Evolutionary conservation across 2,888 invertebrate species (phyloP).

Genomic region (Drosophila neotestacea): DNA sequence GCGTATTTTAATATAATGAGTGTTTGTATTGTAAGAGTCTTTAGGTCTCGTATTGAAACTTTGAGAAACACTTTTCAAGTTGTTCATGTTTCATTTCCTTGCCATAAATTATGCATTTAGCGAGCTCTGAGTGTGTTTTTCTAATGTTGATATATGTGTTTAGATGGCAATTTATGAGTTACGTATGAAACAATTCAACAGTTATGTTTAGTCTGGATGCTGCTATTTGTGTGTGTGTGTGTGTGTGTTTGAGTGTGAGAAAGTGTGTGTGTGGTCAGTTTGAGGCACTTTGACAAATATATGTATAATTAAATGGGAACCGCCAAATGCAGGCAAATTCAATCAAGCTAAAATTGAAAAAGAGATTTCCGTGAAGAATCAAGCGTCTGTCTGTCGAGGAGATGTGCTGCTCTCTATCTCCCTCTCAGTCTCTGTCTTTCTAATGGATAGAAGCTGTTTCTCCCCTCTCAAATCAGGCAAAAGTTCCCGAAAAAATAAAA

Average conservation of each 20-base stretch:
- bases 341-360: slow-evolving; percentile 74
- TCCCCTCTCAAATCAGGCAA: slow-evolving; percentile 4
- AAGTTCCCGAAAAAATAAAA: background rate
- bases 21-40: slow-evolving; percentile 34
- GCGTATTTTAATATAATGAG: too few relatives aligned
- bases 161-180: slow-evolving; percentile 56
- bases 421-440: slow-evolving; percentile 21
- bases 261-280: slow-evolving; percentile 64
- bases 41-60: slow-evolving; percentile 24
- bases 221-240: slow-evolving; percentile 44
- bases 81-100: slow-evolving; percentile 71
- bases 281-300: slow-evolving; percentile 40
- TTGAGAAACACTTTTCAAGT: slow-evolving; percentile 4
- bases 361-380: slow-evolving; percentile 69
- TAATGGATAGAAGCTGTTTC: slow-evolving; percentile 56
- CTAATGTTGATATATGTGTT: slow-evolving; percentile 67
- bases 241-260: slow-evolving; percentile 51
- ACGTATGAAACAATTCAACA: slow-evolving; percentile 53
- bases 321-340: slow-evolving; percentile 66
- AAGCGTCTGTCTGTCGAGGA: slow-evolving; percentile 24
- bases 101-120: slow-evolving; percentile 69
- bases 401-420: slow-evolving; percentile 21
- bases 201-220: slow-evolving; percentile 19
- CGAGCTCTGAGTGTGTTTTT: slow-evolving; percentile 36
- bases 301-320: slow-evolving; percentile 20